These are phyloP conservation scores for Perca fluviatilis DNA, from an alignment of 2,113 vertebrate species.

Conservation along the genomic window DNA sequence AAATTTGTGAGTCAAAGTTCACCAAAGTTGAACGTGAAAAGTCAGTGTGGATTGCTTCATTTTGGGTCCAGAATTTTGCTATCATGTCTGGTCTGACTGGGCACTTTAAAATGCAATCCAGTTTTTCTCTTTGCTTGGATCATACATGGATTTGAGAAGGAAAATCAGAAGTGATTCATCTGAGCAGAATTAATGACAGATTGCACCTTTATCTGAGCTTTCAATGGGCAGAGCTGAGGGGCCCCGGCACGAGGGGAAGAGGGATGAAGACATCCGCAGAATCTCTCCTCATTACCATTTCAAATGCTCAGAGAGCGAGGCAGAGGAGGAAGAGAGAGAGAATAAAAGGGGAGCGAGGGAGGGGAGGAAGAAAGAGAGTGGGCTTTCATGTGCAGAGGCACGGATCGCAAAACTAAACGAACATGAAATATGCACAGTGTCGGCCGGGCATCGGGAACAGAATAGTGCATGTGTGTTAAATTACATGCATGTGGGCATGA, in stretches of 20 bases:
- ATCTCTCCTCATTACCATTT: slow-evolving; percentile 84
- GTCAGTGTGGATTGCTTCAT: slow-evolving; percentile 8
- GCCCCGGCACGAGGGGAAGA: slow-evolving; percentile 64
- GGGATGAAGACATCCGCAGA: slow-evolving; percentile 84
- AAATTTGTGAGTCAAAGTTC: slow-evolving; percentile 13
- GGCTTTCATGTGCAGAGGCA: slow-evolving; percentile 81
- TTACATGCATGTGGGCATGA: slow-evolving; percentile 44
- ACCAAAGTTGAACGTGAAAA: slow-evolving; percentile 26
- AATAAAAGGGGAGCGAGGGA: slow-evolving; percentile 65
- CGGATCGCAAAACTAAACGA: slow-evolving; percentile 80
- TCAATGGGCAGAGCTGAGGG: slow-evolving; percentile 71
- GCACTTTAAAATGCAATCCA: slow-evolving; percentile 45
- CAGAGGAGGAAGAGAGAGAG: slow-evolving; percentile 68
- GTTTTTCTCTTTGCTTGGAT: slow-evolving; percentile 52
- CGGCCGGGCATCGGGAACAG: slow-evolving; percentile 54
- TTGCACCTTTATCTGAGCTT: slow-evolving; percentile 78
- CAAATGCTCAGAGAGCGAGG: slow-evolving; percentile 77
- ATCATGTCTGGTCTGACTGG: slow-evolving; percentile 12
- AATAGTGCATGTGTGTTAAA: slow-evolving; percentile 34
- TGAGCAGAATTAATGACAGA: slow-evolving; percentile 76
- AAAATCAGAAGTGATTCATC: slow-evolving; percentile 66
- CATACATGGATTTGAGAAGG: slow-evolving; percentile 47
- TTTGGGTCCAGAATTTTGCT: neutral
- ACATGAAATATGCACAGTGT: slow-evolving; percentile 81
- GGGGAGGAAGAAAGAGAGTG: slow-evolving; percentile 67